Evolutionary conservation across 2,797 vertebrate species (phyloP).

Genomic region (Huso huso): DNA sequence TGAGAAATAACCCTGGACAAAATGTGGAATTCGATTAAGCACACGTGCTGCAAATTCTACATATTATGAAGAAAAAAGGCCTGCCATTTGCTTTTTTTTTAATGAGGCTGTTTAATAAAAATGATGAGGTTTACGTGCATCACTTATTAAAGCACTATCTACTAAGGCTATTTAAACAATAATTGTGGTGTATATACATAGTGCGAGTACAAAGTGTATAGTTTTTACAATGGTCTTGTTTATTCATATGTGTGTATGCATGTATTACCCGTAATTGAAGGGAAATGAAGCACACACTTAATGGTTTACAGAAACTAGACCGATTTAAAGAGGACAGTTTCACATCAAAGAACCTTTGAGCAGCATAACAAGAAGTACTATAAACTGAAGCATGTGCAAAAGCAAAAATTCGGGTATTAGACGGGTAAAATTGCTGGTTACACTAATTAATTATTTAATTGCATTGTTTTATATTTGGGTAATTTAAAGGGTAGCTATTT

Average conservation of each 20-base stretch:
- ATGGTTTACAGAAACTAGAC: background rate
- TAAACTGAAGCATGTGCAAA: too few relatives aligned
- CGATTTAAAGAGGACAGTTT: background rate
- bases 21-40: background rate
- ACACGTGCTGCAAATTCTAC: background rate
- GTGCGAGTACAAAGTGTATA: background rate
- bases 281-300: background rate
- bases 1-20: constrained; percentile 9
- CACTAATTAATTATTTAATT: too few relatives aligned
- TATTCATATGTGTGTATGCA: background rate
- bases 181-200: background rate
- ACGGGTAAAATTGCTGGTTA: too few relatives aligned
- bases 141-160: background rate
- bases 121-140: background rate
- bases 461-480: too few relatives aligned
- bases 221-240: background rate
- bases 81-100: background rate
- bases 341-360: too few relatives aligned
- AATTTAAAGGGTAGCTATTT: too few relatives aligned
- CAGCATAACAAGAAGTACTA: too few relatives aligned
- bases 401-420: too few relatives aligned
- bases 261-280: background rate
- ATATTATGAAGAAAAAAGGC: constrained; percentile 5
- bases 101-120: constrained; percentile 8
- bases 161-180: background rate